Evolutionary conservation across 2,113 vertebrate species (phyloP), one percentile per base, ranked within the genome.

Genomic region (Chaenocephalus aceratus): DNA sequence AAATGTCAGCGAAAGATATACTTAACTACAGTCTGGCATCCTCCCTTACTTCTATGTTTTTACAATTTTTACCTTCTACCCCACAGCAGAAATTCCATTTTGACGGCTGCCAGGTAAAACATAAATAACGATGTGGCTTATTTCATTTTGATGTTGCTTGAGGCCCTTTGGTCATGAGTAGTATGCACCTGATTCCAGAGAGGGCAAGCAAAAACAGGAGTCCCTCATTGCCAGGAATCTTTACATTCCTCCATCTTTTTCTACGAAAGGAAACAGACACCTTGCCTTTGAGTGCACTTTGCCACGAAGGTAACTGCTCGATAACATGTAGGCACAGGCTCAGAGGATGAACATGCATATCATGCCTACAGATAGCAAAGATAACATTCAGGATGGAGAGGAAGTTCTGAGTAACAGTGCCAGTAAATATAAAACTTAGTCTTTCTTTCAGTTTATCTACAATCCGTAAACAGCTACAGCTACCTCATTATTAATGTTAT

Each of bases 151-250:
- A 15, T 15, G 51, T 46, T 14, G 67, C 84, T 79, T 41, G 0
- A 87, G 79, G 80, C 51, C 4, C 51, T 48, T 5, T 26, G 1
- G 58, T 84, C 13, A 10, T 26, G 5, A 21, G 9, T 14, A 23
- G 14, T 36, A 15, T 15, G 5, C 30, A 51, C 12, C 12, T 11
- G 45, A 62, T 61, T 49, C 15, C 46, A 72, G 48, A 60, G 34
- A 82, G 41, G 75, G 61, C 80, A 80, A 60, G 89, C 45, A 75
- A 77, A 74, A 70, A 87, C 85, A 78, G 4, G 80, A 77, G 26
- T 49, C 48, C 48, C 23, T 71, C 12, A 9, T 45, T 1, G 46
- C 21, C 34, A 14, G 10, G 26, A 12, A 9, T 10, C 52, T 75
- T 52, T 1, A 72, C 58, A 58, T 72, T 46, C 79, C 74, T 49